Evolutionary conservation across 2,113 vertebrate species (phyloP).

Genomic region (Odobenus rosmarus): DNA sequence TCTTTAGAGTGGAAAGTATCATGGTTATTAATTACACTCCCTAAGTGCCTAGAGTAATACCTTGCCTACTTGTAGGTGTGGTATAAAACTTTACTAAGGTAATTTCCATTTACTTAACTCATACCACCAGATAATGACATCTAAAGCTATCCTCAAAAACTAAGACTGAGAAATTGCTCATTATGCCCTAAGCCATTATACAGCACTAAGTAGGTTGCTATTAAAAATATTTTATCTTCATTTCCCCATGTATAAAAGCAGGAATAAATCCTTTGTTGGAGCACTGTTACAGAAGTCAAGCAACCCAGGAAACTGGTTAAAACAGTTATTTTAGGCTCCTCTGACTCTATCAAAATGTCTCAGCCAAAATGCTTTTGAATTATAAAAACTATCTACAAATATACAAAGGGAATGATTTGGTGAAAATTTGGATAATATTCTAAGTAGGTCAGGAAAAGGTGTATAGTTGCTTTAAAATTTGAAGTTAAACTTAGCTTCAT

Average conservation of each 20-base stretch:
- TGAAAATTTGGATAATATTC: slow-evolving; percentile 76
- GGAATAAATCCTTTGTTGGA: slow-evolving; percentile 46
- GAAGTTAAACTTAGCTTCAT: slow-evolving; percentile 83
- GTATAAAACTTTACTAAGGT: neutral
- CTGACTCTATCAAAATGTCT: slow-evolving; percentile 75
- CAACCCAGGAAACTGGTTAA: slow-evolving; percentile 47
- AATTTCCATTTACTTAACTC: neutral
- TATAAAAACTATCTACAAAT: slow-evolving; percentile 76
- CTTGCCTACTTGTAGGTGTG: neutral
- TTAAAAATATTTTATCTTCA: slow-evolving; percentile 48
- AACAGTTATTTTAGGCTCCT: slow-evolving; percentile 77
- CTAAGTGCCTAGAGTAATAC: neutral
- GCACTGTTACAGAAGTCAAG: slow-evolving; percentile 38
- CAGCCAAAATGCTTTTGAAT: slow-evolving; percentile 65
- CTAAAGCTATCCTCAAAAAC: neutral
- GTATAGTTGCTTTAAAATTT: slow-evolving; percentile 84
- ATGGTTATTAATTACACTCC: neutral
- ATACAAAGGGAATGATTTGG: slow-evolving; percentile 66
- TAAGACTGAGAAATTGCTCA: neutral
- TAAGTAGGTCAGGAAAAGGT: slow-evolving; percentile 85
- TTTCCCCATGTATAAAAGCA: slow-evolving; percentile 37
- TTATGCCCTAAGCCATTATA: neutral
- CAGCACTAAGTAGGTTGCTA: neutral
- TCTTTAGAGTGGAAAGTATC: neutral
- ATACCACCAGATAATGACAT: neutral